Conservation (phyloP, 1,140 invertebrate species). For the Geopemphigus sp. region DNA sequence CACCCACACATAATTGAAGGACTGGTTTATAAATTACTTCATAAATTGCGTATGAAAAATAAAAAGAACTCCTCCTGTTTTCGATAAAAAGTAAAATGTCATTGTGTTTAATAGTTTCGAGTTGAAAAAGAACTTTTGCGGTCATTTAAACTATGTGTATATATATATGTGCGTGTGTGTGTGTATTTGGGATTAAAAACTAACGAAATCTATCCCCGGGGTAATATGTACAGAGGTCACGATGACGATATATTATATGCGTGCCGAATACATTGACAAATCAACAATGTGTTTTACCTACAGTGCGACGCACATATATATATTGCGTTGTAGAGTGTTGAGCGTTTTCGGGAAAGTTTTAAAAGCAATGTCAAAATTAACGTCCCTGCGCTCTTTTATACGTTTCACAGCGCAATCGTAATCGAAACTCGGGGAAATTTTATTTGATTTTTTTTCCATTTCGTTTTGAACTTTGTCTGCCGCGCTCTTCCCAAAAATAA, state of each 20-base stretch:
- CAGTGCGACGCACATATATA: too few species aligned
- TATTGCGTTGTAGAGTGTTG: not conserved
- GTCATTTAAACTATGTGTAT: too few species aligned
- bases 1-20: too few species aligned
- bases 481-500: not conserved
- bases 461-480: not conserved
- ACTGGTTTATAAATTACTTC: too few species aligned
- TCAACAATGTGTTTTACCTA: slow-evolving; percentile 7
- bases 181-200: not conserved
- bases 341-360: slow-evolving; percentile 32
- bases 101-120: too few species aligned
- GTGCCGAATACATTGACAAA: not conserved
- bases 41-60: too few species aligned
- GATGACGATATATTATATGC: not conserved
- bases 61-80: not conserved
- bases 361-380: slow-evolving; percentile 31
- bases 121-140: not conserved
- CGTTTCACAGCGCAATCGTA: not conserved
- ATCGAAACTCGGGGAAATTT: not conserved
- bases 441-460: not conserved
- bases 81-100: too few species aligned
- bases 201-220: not conserved
- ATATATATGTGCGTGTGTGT: too few species aligned
- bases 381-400: not conserved
- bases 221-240: not conserved